phyloP scores from a whole-genome alignment of 2,797 vertebrate species.

The Artibeus lituratus region DNA sequence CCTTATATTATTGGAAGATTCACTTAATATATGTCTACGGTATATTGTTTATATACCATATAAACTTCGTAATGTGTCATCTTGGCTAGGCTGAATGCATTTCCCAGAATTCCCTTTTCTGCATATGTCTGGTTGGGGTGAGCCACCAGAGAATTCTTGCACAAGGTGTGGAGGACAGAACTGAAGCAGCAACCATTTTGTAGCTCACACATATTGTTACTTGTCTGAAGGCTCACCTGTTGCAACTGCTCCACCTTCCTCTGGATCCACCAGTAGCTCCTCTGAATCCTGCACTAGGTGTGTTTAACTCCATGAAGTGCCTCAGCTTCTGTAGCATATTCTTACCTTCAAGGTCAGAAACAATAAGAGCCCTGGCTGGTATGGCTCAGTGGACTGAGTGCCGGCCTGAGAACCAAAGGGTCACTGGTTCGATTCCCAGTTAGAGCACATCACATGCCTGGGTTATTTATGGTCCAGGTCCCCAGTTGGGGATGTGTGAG shows the following conservation, averaged over 20 bases:
- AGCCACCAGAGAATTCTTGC: not conserved
- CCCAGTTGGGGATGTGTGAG: no score
- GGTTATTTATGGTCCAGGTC: no score
- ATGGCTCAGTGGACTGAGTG: no score
- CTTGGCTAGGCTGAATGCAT: not conserved
- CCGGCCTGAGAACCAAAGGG: no score
- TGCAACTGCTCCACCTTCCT: not conserved
- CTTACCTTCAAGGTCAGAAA: not conserved
- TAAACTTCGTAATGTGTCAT: not conserved
- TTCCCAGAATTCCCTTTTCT: not conserved
- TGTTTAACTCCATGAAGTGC: not conserved
- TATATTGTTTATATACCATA: not conserved
- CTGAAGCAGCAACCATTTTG: not conserved
- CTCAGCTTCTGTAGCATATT: not conserved
- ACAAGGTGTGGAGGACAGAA: not conserved
- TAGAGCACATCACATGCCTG: no score
- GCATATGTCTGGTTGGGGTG: not conserved
- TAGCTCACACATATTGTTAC: not conserved
- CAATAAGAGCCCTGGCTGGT: no score
- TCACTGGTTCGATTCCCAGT: no score
- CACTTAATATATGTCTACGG: not conserved
- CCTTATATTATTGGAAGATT: not conserved
- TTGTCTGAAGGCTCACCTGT: not conserved
- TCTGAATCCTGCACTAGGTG: not conserved
- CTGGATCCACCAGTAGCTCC: not conserved